These are phyloP conservation scores for Bufo gargarizans DNA, from an alignment of 2,113 vertebrate genomes.

Conservation along the genomic window DNA sequence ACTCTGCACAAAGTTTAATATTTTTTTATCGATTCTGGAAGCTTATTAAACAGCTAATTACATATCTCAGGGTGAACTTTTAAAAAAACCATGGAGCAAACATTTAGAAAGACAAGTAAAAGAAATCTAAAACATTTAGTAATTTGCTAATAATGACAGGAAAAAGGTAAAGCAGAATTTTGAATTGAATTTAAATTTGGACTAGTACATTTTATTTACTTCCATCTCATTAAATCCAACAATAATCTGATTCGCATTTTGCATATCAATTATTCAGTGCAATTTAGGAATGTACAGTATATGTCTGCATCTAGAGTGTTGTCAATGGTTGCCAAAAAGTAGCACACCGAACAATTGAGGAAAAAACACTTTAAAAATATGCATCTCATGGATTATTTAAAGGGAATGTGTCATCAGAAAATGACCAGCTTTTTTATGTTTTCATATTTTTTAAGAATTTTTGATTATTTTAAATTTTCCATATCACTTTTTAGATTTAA, in stretches of 20 bases:
- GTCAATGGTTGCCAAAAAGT: too few species aligned
- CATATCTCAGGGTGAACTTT: constrained; percentile 45
- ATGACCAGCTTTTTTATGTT: too few species aligned
- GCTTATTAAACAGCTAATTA: constrained; percentile 56
- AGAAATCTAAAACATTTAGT: constrained; percentile 13
- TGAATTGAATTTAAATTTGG: too few species aligned
- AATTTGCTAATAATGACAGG: not conserved
- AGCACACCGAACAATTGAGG: too few species aligned
- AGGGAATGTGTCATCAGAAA: too few species aligned
- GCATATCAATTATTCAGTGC: not conserved
- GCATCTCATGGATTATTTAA: too few species aligned
- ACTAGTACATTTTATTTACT: not conserved
- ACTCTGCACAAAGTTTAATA: constrained; percentile 53
- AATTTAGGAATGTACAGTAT: too few species aligned
- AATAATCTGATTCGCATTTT: not conserved
- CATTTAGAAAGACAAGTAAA: constrained; percentile 40
- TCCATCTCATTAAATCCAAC: not conserved
- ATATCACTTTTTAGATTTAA: too few species aligned
- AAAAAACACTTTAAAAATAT: too few species aligned
- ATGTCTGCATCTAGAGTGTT: too few species aligned
- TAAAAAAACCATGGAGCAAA: constrained; percentile 34
- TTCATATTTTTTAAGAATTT: too few species aligned
- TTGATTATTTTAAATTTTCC: too few species aligned
- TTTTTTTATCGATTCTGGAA: constrained; percentile 49
- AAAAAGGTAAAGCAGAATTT: not conserved